A percentile compares a stretch with the other conserved stretches of the same genome.
These are phyloP conservation scores for Anadara kagoshimensis DNA, from an alignment of 1,140 invertebrate genomes.

Conservation along the genomic window DNA sequence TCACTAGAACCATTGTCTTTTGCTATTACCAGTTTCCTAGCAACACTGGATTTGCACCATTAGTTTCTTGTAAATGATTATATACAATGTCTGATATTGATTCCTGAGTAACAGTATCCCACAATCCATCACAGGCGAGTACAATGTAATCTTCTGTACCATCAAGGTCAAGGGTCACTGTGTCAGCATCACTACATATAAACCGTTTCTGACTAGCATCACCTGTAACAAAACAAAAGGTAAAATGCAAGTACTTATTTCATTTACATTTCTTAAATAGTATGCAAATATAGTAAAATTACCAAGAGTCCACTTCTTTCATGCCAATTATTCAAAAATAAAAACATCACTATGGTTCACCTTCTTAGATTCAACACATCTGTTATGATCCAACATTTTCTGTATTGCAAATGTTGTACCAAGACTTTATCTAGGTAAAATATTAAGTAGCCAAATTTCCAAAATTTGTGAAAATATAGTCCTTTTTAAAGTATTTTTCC, in stretches of 20 bases:
- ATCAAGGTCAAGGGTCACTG: constrained; percentile 82
- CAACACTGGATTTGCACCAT: constrained; percentile 71
- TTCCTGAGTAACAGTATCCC: constrained; percentile 86
- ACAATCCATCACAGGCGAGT: constrained; percentile 93
- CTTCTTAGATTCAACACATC: no score
- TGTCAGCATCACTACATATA: constrained; percentile 89
- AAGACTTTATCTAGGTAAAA: no score
- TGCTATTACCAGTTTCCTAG: constrained; percentile 83
- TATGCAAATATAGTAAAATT: no score
- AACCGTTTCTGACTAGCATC: constrained; percentile 89
- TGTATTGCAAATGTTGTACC: no score
- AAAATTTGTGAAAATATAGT: no score
- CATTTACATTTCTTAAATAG: no score
- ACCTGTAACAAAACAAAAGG: constrained; percentile 77
- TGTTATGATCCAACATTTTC: no score
- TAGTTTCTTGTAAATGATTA: constrained; percentile 53
- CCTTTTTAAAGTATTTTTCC: no score
- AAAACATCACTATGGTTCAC: background rate
- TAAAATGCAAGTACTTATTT: no score
- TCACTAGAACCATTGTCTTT: constrained; percentile 85
- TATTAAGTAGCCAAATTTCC: no score
- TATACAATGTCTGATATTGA: constrained; percentile 77
- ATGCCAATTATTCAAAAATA: background rate
- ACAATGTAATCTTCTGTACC: constrained; percentile 93
- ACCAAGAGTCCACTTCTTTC: no score